Percentiles rank a stretch among this genome's conserved stretches.
Conservation (phyloP, 2,888 invertebrate species). For the Eupelmus urozonus region DNA sequence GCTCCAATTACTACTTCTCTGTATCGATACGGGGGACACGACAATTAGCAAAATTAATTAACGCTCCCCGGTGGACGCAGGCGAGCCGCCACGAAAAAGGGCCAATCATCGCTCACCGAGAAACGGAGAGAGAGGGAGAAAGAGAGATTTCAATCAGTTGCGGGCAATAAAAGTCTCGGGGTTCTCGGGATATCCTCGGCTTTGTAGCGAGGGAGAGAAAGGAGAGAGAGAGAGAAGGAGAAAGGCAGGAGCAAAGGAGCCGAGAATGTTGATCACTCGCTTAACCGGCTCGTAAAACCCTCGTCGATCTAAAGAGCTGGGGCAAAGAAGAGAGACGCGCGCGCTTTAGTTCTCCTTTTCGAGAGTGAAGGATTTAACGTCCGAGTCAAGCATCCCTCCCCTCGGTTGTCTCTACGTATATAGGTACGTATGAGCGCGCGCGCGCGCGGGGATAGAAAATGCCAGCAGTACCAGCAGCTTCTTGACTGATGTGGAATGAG, state of each 20-base stretch:
- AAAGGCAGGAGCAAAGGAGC: slow-evolving; percentile 12
- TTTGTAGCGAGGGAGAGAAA: slow-evolving; percentile 35
- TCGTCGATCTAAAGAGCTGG: slow-evolving; percentile 32
- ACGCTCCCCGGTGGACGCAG: not conserved
- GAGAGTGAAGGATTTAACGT: slow-evolving; percentile 42
- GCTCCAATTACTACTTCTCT: too few relatives aligned
- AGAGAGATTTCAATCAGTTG: slow-evolving; percentile 52
- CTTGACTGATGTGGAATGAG: slow-evolving; percentile 6
- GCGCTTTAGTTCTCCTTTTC: slow-evolving; percentile 17
- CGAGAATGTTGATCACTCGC: slow-evolving; percentile 56
- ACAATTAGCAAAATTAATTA: slow-evolving; percentile 15
- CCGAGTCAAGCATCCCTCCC: slow-evolving; percentile 9
- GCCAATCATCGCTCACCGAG: not conserved
- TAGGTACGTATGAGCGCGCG: not conserved
- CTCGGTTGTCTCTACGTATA: not conserved
- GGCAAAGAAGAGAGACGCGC: not conserved
- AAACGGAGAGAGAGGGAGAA: not conserved
- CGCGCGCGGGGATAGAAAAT: not conserved
- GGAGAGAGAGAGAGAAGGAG: slow-evolving; percentile 32
- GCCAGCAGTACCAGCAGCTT: not conserved
- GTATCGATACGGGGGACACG: too few relatives aligned
- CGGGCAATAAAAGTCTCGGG: slow-evolving; percentile 48
- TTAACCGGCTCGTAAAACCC: slow-evolving; percentile 58
- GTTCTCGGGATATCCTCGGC: not conserved
- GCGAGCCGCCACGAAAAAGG: not conserved